Evolutionary conservation across 2,888 invertebrate genomes (phyloP).

Genomic region (Alloscopus bannaensis): DNA sequence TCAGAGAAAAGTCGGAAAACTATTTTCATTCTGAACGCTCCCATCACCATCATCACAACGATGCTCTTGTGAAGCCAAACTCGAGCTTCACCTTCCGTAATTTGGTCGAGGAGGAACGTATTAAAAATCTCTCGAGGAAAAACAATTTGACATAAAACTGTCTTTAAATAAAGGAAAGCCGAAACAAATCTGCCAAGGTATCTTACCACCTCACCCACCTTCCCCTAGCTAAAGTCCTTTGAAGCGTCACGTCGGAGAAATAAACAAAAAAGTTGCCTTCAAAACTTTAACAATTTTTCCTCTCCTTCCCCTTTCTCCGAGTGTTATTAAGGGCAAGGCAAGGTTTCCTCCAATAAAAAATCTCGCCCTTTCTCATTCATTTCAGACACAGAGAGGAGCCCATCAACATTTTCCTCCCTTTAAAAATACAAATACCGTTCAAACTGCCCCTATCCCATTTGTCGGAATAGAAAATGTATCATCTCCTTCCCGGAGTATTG

Average conservation of each 20-base stretch:
- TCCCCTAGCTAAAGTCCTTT: too few species aligned
- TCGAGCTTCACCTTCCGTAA: conserved; percentile 13
- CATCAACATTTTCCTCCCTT: too few species aligned
- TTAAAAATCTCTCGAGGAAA: conserved; percentile 30
- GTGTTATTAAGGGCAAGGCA: not conserved
- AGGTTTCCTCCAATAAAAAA: too few species aligned
- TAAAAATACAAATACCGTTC: too few species aligned
- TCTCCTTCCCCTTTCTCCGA: conserved; percentile 1
- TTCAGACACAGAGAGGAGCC: too few species aligned
- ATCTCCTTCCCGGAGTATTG: too few species aligned
- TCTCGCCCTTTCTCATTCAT: too few species aligned
- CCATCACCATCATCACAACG: too few species aligned
- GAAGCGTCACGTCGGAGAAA: conserved; percentile 44
- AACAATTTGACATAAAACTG: conserved; percentile 35
- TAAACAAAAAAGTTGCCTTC: conserved; percentile 41
- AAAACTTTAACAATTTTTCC: conserved; percentile 16
- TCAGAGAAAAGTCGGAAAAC: conserved; percentile 16
- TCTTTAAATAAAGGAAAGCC: conserved; percentile 3
- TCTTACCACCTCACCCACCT: not conserved
- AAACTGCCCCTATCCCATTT: too few species aligned
- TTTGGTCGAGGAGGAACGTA: not conserved
- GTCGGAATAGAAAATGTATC: too few species aligned
- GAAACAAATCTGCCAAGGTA: not conserved
- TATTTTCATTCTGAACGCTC: conserved; percentile 50
- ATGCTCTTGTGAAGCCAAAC: too few species aligned